phyloP scores from a whole-genome alignment of 2,888 invertebrate species.

The Myathropa florea region DNA sequence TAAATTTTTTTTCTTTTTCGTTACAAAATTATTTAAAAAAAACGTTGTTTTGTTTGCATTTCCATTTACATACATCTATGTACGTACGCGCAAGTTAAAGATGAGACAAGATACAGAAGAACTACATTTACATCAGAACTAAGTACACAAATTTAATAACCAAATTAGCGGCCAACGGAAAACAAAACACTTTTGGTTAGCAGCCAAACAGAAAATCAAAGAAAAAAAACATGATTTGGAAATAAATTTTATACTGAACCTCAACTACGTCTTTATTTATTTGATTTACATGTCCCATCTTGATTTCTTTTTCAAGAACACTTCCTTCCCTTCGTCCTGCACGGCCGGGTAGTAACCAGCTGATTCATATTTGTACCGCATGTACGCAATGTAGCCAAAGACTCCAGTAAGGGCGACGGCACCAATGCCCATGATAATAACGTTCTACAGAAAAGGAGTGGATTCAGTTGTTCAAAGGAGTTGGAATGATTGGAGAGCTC shows the following conservation, averaged over 20 bases:
- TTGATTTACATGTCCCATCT: constrained; percentile 85
- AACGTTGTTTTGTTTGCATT: constrained; percentile 42
- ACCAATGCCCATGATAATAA: constrained; percentile 91
- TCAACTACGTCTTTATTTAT: constrained; percentile 18
- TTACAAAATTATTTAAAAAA: constrained; percentile 22
- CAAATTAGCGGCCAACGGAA: constrained; percentile 30
- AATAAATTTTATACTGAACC: constrained; percentile 70
- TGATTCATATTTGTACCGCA: constrained; percentile 90
- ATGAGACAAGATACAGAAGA: neutral
- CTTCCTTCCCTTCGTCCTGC: constrained; percentile 88
- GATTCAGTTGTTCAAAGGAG: neutral
- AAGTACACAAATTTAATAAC: constrained; percentile 44
- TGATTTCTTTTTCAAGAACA: constrained; percentile 88
- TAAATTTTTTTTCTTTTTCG: constrained; percentile 22
- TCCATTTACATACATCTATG: constrained; percentile 40
- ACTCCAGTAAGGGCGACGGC: constrained; percentile 87
- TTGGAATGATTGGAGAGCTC: constrained; percentile 74
- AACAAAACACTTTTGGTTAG: constrained; percentile 43
- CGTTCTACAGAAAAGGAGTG: constrained; percentile 84
- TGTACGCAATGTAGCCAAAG: constrained; percentile 91
- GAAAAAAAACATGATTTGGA: constrained; percentile 52
- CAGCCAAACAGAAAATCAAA: constrained; percentile 1
- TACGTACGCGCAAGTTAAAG: constrained; percentile 20
- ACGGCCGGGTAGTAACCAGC: constrained; percentile 91
- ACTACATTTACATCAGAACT: constrained; percentile 49